Base-by-base conservation (phyloP, 2,888 invertebrate species). In the Lysandra bellargus region DNA sequence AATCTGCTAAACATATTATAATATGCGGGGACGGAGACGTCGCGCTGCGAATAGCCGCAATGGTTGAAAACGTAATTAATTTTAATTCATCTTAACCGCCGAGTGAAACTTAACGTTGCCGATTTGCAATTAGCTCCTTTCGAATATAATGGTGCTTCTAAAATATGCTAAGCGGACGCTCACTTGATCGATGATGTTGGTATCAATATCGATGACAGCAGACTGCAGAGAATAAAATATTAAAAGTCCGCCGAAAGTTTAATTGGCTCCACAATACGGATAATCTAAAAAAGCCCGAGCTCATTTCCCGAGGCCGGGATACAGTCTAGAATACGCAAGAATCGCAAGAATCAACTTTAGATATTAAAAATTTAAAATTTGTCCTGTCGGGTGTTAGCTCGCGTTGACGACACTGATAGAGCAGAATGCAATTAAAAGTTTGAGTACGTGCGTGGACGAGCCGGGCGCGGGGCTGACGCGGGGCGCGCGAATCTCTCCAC, bases 361-460 rank as follows among this genome's bases (percentile, higher is more conserved):
- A 73, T 79, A 79, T 79, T 79, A 57, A 78, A 78, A 78, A 73
- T 72, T 53, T 74, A 17, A 57, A 40, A 57, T 74, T 40, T 75
- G 60, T 75, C 37, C 30, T 74, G 74, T 84, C 85, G 86, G 88
- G 88, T 89, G 90, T 90, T 92, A 89, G 89, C 84, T 86, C 83
- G 84, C 86, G 92, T 90, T 90, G 92, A 90, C 92, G 91, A 90
- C 92, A 90, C 89, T 92, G 93, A 93, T 93, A 91, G 92, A 92
- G 90, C 91, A 90, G 87, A 90, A 93, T 92, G 94, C 94, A 94
- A 94, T 94, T 94, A 94, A 94, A 94, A 94, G 93, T 94, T 94
- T 91, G 88, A 89, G 93, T 91, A 89, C 93, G 93, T 94, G 94
- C 94, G 94, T 94, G 94, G 92, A 90, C 91, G 91, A 88, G 89